Evolutionary conservation across 2,797 vertebrate genomes (phyloP).

Genomic region (Caiman crocodilus): DNA sequence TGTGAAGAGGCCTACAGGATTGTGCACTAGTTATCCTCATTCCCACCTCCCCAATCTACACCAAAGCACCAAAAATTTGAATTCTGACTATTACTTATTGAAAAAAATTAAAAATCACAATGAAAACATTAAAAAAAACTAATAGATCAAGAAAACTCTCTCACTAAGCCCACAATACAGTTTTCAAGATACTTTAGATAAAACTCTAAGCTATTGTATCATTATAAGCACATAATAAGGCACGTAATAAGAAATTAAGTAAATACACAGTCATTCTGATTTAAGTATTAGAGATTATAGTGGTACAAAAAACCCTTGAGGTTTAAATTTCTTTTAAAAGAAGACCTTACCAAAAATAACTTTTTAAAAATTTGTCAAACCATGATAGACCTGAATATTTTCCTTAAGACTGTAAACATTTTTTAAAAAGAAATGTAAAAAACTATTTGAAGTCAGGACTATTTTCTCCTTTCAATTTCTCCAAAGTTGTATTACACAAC

Average conservation of each 20-base stretch:
- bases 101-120: constrained; percentile 73
- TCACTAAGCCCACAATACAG: constrained; percentile 82
- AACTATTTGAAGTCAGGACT: constrained; percentile 64
- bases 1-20: constrained; percentile 44
- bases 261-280: constrained; percentile 87
- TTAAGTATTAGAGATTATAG: constrained; percentile 84
- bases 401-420: constrained; percentile 85
- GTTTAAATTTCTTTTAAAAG: constrained; percentile 81
- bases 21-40: constrained; percentile 35
- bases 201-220: constrained; percentile 83
- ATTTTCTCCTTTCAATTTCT: constrained; percentile 72
- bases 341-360: constrained; percentile 89
- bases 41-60: constrained; percentile 52
- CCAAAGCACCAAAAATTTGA: constrained; percentile 78
- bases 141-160: constrained; percentile 71
- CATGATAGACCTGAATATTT: constrained; percentile 88
- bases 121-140: constrained; percentile 79
- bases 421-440: constrained; percentile 78
- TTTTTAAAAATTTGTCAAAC: constrained; percentile 88
- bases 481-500: constrained; percentile 54
- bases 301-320: constrained; percentile 87
- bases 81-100: constrained; percentile 78
- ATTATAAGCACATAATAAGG: constrained; percentile 89
- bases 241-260: constrained; percentile 89
- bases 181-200: constrained; percentile 83